Percentiles rank a stretch among this genome's conserved stretches.
phyloP scores from a whole-genome alignment of 2,888 invertebrate species.

The Drosophila longiperda region DNA sequence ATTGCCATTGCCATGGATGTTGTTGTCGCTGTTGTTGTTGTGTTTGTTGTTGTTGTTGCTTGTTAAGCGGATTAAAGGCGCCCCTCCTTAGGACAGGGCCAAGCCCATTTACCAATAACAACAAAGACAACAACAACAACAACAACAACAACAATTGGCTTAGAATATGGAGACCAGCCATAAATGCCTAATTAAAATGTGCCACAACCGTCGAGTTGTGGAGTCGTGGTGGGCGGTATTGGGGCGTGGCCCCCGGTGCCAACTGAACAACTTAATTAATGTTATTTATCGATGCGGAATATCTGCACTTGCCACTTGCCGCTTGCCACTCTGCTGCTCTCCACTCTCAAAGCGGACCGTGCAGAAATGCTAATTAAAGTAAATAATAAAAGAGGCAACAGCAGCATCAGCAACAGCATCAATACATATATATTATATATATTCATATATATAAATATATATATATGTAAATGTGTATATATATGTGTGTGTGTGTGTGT shows the following conservation, averaged over 20 bases:
- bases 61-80: conserved; percentile 62
- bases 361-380: conserved; percentile 80
- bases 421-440: background rate
- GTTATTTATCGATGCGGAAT: conserved; percentile 79
- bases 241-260: conserved; percentile 59
- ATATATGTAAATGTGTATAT: background rate
- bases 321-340: conserved; percentile 9
- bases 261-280: conserved; percentile 76
- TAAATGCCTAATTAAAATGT: conserved; percentile 75
- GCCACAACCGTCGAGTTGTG: conserved; percentile 19
- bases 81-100: conserved; percentile 5
- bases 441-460: background rate
- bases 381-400: conserved; percentile 63
- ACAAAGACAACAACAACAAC: background rate
- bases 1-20: conserved; percentile 1
- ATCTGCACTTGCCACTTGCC: conserved; percentile 45
- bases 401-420: conserved; percentile 5
- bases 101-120: conserved; percentile 1
- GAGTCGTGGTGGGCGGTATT: conserved; percentile 32
- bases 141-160: conserved; percentile 40
- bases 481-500: background rate
- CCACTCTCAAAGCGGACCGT: conserved; percentile 29
- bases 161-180: conserved; percentile 36
- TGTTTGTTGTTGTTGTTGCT: conserved; percentile 8
- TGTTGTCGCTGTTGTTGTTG: background rate